phyloP scores from a whole-genome alignment of 2,888 invertebrate species.

The Lumbricus terrestris region DNA sequence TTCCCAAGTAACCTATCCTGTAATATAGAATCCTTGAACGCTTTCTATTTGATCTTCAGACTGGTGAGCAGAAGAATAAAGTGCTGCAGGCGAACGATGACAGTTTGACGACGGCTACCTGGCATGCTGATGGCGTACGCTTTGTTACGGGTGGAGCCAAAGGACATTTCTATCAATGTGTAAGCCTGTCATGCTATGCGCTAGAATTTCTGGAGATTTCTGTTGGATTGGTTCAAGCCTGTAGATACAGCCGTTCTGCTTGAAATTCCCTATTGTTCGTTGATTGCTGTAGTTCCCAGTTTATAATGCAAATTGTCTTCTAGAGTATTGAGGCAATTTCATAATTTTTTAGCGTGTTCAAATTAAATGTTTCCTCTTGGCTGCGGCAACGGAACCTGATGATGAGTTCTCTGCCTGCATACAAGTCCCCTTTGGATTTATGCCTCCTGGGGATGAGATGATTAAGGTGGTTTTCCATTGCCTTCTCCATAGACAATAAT shows the following conservation, averaged over 20 bases:
- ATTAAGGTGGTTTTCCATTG: no score
- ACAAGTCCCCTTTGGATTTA: neutral
- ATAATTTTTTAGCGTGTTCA: neutral
- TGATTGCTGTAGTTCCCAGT: neutral
- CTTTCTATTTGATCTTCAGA: slow-evolving; percentile 45
- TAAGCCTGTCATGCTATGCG: slow-evolving; percentile 46
- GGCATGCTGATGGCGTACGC: slow-evolving; percentile 84
- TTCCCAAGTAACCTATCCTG: no score
- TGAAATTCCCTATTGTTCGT: neutral
- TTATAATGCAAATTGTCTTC: neutral
- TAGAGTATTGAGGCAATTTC: neutral
- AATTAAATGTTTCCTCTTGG: neutral
- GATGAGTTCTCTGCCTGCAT: no score
- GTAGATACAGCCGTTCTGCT: neutral
- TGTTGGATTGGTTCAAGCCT: neutral
- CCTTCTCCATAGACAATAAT: no score
- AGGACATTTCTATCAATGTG: slow-evolving; percentile 90
- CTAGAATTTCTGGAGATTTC: neutral
- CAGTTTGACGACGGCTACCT: slow-evolving; percentile 89
- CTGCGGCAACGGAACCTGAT: no score
- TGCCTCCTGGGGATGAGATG: no score
- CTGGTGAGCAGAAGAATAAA: slow-evolving; percentile 72
- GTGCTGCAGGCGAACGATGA: slow-evolving; percentile 91
- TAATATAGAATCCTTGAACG: neutral
- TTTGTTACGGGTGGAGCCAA: slow-evolving; percentile 93